Evolutionary conservation across 2,888 invertebrate species (phyloP).

Genomic region (Agrochola macilenta): DNA sequence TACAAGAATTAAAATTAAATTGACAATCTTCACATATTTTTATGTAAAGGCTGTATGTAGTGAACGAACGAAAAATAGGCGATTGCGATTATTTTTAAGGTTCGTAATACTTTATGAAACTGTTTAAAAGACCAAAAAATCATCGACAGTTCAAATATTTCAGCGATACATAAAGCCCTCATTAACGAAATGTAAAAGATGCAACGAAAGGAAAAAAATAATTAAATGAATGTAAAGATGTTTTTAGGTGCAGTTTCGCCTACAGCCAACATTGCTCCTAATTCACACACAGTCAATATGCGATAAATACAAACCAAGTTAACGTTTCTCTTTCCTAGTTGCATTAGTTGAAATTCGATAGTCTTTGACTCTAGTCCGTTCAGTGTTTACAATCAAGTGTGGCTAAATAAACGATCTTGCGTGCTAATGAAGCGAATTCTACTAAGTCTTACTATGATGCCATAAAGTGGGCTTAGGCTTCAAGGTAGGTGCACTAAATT

Average conservation of each 20-base stretch:
- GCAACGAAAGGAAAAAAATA: not conserved
- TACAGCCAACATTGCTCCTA: not conserved
- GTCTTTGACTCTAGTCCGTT: slow-evolving; percentile 70
- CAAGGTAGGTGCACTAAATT: slow-evolving; percentile 57
- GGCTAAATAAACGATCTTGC: slow-evolving; percentile 76
- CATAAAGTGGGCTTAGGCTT: slow-evolving; percentile 62
- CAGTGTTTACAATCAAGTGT: slow-evolving; percentile 73
- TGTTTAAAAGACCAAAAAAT: not conserved
- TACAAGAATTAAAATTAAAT: not conserved
- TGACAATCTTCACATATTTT: not conserved
- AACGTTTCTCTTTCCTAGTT: slow-evolving; percentile 74
- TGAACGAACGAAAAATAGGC: not conserved
- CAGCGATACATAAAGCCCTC: not conserved
- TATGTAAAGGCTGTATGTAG: no score
- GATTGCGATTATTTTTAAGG: not conserved
- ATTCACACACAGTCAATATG: slow-evolving; percentile 52
- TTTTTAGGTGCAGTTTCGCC: not conserved
- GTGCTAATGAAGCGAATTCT: slow-evolving; percentile 82
- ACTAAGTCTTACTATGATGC: slow-evolving; percentile 63
- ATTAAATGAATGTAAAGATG: not conserved
- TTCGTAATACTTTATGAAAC: not conserved
- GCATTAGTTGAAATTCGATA: slow-evolving; percentile 86
- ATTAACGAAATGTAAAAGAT: not conserved
- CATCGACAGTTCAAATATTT: not conserved
- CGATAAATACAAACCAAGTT: slow-evolving; percentile 74